Evolutionary conservation across 2,113 vertebrate species (phyloP).

Genomic region (Panthera leo): DNA sequence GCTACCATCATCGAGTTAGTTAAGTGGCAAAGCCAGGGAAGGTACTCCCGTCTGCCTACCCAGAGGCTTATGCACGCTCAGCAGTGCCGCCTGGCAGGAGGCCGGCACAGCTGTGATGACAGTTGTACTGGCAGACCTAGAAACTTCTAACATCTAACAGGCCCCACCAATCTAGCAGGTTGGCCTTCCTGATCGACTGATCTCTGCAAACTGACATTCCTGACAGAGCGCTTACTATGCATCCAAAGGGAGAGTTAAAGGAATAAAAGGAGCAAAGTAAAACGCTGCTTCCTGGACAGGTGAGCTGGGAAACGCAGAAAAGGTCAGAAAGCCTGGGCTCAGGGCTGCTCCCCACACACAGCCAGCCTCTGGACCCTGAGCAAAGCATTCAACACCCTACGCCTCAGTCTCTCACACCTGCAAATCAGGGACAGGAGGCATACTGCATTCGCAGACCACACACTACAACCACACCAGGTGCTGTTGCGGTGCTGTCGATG

Average conservation of each 20-base stretch:
- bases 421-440: background rate
- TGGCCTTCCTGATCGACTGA: background rate
- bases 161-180: background rate
- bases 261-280: background rate
- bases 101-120: background rate
- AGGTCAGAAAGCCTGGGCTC: background rate
- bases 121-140: background rate
- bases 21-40: background rate
- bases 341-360: rapidly evolving
- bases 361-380: background rate
- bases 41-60: background rate
- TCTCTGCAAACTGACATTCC: background rate
- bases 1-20: background rate
- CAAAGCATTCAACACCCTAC: background rate
- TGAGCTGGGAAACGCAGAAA: background rate
- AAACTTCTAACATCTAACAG: background rate
- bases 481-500: background rate
- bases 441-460: rapidly evolving
- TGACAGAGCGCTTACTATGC: background rate
- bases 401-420: background rate
- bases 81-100: background rate
- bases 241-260: background rate
- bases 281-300: background rate
- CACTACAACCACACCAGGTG: background rate
- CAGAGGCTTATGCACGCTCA: rapidly evolving